phyloP scores from a whole-genome alignment of 2,888 invertebrate species.

The Caradrina kadenii region DNA sequence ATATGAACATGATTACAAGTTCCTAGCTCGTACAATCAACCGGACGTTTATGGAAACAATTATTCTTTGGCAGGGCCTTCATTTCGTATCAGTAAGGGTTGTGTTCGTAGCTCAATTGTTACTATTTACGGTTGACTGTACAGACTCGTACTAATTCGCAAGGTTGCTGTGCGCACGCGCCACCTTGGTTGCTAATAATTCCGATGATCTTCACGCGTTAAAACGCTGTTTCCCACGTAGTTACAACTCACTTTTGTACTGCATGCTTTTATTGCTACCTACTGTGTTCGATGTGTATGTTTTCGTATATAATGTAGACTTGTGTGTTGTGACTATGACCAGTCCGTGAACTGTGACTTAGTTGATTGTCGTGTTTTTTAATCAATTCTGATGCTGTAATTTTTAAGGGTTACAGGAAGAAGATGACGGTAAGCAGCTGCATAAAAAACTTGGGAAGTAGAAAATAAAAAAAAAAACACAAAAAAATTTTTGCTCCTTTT shows the following conservation, averaged over 20 bases:
- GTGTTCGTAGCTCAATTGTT: background rate
- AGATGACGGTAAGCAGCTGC: background rate
- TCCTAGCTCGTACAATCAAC: slow-evolving; percentile 58
- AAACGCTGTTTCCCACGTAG: slow-evolving; percentile 79
- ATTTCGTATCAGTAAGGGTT: slow-evolving; percentile 22
- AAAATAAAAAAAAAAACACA: too few relatives aligned
- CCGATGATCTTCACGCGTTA: slow-evolving; percentile 82
- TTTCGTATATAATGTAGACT: slow-evolving; percentile 13
- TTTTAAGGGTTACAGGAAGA: background rate
- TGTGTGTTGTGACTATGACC: background rate
- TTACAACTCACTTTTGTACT: slow-evolving; percentile 61
- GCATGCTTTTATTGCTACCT: slow-evolving; percentile 40
- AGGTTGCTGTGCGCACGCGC: slow-evolving; percentile 84
- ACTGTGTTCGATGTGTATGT: slow-evolving; percentile 18
- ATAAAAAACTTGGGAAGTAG: background rate
- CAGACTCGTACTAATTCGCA: slow-evolving; percentile 78
- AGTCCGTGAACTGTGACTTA: background rate
- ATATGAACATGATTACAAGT: slow-evolving; percentile 70
- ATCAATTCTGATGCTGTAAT: background rate
- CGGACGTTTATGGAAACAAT: background rate
- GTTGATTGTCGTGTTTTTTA: background rate
- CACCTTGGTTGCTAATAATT: slow-evolving; percentile 85
- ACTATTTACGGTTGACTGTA: slow-evolving; percentile 33
- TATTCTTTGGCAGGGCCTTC: background rate
- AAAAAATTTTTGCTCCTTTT: too few relatives aligned